Evolutionary conservation across 2,888 invertebrate genomes (phyloP).

Genomic region (Herminia tarsipennalis): DNA sequence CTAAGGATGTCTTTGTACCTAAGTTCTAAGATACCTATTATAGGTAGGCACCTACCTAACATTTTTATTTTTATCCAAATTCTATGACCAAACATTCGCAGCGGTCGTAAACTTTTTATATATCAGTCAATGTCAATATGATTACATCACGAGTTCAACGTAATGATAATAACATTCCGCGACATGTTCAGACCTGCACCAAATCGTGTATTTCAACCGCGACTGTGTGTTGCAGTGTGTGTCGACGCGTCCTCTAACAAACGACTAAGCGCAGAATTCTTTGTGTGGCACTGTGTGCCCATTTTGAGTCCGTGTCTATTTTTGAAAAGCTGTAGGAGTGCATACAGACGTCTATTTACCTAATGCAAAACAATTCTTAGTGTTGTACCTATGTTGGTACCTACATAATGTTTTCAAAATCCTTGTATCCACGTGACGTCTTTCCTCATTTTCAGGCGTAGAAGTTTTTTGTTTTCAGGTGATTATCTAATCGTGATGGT

Average conservation of each 20-base stretch:
- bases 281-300: slow-evolving; percentile 19
- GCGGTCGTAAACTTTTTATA: no score
- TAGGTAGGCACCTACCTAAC: no score
- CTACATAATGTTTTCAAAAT: slow-evolving; percentile 15
- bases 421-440: neutral
- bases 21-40: no score
- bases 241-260: slow-evolving; percentile 4
- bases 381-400: no score
- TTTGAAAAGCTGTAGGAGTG: slow-evolving; percentile 18
- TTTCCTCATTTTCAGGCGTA: no score
- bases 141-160: slow-evolving; percentile 33
- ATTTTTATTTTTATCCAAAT: no score
- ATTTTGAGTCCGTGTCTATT: slow-evolving; percentile 22
- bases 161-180: slow-evolving; percentile 24
- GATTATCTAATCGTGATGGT: no score
- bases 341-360: no score
- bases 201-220: slow-evolving; percentile 32
- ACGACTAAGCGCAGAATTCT: slow-evolving; percentile 23
- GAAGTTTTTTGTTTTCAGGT: no score
- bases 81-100: no score
- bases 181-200: slow-evolving; percentile 50
- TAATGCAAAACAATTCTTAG: slow-evolving; percentile 21
- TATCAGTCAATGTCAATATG: slow-evolving; percentile 6
- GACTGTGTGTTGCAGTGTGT: slow-evolving; percentile 2
- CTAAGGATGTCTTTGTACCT: no score